Evolutionary conservation across 2,888 invertebrate genomes (phyloP), one percentile per base, ranked within the genome.

Genomic region (Tachina lurida): DNA sequence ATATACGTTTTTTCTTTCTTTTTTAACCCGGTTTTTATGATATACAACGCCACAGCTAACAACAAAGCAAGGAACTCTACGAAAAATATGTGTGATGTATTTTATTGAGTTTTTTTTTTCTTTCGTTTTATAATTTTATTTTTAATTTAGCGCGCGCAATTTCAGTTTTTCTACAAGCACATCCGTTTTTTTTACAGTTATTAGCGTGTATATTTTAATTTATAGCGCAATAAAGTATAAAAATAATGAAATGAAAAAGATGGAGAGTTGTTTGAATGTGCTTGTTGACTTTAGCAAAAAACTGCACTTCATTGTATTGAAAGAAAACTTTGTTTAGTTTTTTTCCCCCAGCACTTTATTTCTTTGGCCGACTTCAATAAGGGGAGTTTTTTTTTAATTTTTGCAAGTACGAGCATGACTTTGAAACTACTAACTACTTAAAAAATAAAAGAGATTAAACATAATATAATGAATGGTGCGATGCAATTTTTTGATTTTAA

Each of bases 131-230:
- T 12, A 68, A 58, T 81, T 79, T 79, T 39, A n/a, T 63, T 84
- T 75, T 58, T 73, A 65, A 74, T 74, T 13, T 70, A 75, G 45
- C 17, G 62, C 10, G 56, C 73, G 56, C 56, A 43, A 70, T 56
- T 84, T 68, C 63, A 65, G 68, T 74, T 70, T 63, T 77, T 52
- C 3, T 62, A 63, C 63, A 45, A 79, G 49, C 22, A 47, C 60
- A 75, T 62, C 68, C 31, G 17, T 54, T 67, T 54, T 31, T 83
- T 83, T 83, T 13, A 77, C 63, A 79, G 75, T 79, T 79, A 84
- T 74, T 84, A 74, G 58, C 79, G 79, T 75, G 43, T 63, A 74
- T 62, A 58, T 63, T 68, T 62, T 78, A 41, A 74, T 84, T 84
- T 74, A 63, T 70, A 62, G 49, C 56, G 41, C 65, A 63, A 70